Evolutionary conservation across 2,113 vertebrate species (phyloP), one percentile per base, ranked within the genome.

Genomic region (Psilopsiagon aymara): DNA sequence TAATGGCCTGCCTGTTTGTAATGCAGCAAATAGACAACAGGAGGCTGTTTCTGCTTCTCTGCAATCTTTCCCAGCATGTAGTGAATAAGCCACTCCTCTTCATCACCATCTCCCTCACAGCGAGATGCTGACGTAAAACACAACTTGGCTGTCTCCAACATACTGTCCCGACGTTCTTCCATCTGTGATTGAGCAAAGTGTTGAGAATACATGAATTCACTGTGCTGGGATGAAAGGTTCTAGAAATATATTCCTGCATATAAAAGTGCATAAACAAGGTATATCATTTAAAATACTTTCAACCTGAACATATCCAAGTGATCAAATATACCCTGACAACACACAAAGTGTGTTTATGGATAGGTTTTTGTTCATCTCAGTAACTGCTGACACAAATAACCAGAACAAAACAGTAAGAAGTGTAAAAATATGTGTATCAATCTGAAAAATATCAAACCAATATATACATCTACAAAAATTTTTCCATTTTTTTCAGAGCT

Each of bases 41-140:
- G 99, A 1, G 98, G 95, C 74, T 98, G 97, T 64, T 98, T 99
- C 94, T 98, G 99, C 95, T 99, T 99, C 98, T 99, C 99, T 0
- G 99, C 98, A 21, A 99, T 99, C 98, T 99, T 99, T n/a, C 99
- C 99, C 95, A 99, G 98, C 99, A 99, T 99, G 98, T 99, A 99
- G 92, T 99, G 99, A 88, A 99, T 99, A 35, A 99, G 99, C 99
- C 99, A 99, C 97, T 99, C 99, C 92, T 99, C 99, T 92, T 99
- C 99, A 3, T 99, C 99, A 0, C 99, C 99, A 3, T 99, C 99
- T 1, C 99, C 99, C 95, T 99, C 99, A 24, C 99, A 99, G 71
- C 94, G 98, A 9, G 99, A 98, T 0, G 99, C 99, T 0, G 99
- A 98, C 1, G 98, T 98, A 94, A 99, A 99, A 93, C 99, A 99